Base-by-base conservation (phyloP, 2,888 invertebrate genomes). In the Salpingus planirostris region DNA sequence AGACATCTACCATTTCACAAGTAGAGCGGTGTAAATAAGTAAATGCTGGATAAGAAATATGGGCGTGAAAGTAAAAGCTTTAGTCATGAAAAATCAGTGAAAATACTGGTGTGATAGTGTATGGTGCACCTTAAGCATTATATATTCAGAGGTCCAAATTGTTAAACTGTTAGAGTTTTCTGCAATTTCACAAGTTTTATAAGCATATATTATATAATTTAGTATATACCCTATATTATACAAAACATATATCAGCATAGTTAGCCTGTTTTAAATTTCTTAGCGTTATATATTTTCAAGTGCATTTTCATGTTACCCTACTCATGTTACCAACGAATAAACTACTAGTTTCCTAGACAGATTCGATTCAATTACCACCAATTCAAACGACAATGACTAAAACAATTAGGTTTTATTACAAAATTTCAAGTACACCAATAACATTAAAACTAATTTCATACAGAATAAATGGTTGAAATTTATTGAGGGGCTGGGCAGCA, bases 131-230 rank as follows among this genome's bases (percentile, higher is more conserved):
- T 62, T 52, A 56, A 46, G 52, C 53, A 54, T 54, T 55, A 52
- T 51, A 50, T 55, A 56, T 57, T 60, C 62, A 62, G 63, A 62
- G 65, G 62, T 64, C 65, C 62, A 65, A 60, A 63, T 62, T 63
- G 64, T 64, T 61, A 61, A 62, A 58, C 56, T 62, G 59, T 62
- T 64, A 62, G 62, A 58, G 59, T 62, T 62, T 64, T 64, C 63
- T 62, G 65, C 63, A 62, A 64, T 62, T 63, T 64, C 63, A 63
- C 62, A 65, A 60, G 60, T 64, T 65, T 65, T 65, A 62, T 64
- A 63, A 59, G 55, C 59, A 60, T 62, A 60, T 59, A 57, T 53
- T 55, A 52, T 55, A 58, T 57, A 49, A 52, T 60, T 58, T 56
- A 57, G 47, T 56, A 62, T 48, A 59, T 54, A 56, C 56, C 52